Base-by-base conservation (phyloP, 2,113 vertebrate genomes). In the Microcebus ravelobensis region DNA sequence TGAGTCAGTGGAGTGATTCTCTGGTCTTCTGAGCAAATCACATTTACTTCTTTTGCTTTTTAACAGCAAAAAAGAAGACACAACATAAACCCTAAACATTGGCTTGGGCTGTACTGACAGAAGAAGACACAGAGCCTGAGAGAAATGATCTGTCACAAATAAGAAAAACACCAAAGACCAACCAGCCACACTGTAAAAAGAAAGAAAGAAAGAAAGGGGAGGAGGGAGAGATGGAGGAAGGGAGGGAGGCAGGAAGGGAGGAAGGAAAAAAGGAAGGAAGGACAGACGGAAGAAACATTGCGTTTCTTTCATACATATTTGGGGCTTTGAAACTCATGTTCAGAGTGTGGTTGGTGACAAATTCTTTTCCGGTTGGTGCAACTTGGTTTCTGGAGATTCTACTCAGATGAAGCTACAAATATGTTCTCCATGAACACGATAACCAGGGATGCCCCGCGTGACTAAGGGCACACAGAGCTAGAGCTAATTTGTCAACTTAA, bases 351-450 rank as follows among this genome's bases (percentile, higher is more conserved):
- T 23, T 65, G 14, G 27, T 52, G 52, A 84, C 76, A 95, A 15
- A 84, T 50, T 77, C n/a, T 76, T 96, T 77, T 74, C 77, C 85
- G 52, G 20, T 65, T 88, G 52, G 39, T 59, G 17, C 65, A 91
- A 45, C 79, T 25, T 61, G 52, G 14, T 89, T 76, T 36, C 67
- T 93, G 52, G 73, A 76, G 85, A 63, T 84, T 80, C 9, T 55
- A 8, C 55, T 80, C 57, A 17, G 39, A 87, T 29, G n/a, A 84
- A 73, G 73, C 39, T 76, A 87, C 63, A 88, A 18, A 45, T 61
- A 61, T 27, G 45, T 88, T 94, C 48, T 84, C 82, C 55, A 70
- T 39, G 48, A 80, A n/a, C 42, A 68, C 50, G 18, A 67, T n/a
- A 48, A 50, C 14, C 81, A 84, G 48, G 18, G 17, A 61, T 21